Base-by-base conservation (phyloP, 2,113 vertebrate genomes). In the Etheostoma cragini region DNA sequence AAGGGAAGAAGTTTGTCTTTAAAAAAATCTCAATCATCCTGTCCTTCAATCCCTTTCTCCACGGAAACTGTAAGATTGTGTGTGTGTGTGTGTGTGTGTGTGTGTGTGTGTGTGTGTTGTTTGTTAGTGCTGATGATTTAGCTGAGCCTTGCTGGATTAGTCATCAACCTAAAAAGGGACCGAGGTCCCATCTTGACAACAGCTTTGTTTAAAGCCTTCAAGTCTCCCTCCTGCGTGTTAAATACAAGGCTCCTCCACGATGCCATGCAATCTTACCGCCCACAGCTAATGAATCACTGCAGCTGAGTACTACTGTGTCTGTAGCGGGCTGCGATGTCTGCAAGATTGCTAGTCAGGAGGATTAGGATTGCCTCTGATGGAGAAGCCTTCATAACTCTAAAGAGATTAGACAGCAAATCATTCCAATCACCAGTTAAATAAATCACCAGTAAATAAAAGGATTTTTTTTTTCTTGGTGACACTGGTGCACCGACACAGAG, bases 91-190 rank as follows among this genome's bases (percentile, higher is more conserved):
- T 71, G 49, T 62, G 60, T 57, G 68, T 68, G 12, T 86, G 58
- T 77, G 26, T 79, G 66, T 69, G 49, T 30, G 26, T 24, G 61
- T 54, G 86, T 76, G 69, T 65, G 73, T 54, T 72, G 78, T 81
- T 52, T 88, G 67, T 84, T 67, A 79, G 76, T 62, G 65, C 49
- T 70, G 80, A 82, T 89, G 88, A 90, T 91, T 91, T 91, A 86
- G 21, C 57, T 85, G 63, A 86, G 88, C 66, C 90, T 70, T n/a
- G 19, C 73, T 88, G 91, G 87, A 93, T 93, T 89, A 92, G 93
- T 92, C 90, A 87, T 89, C 89, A 87, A 86, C 80, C 93, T 93
- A 88, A 93, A 80, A 91, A 26, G 84, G 74, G 83, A 88, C 84
- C 81, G 60, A 80, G 72, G 80, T 89, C 90, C 85, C 83, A 89